A percentile compares a stretch with the other conserved stretches of the same genome.
These are phyloP conservation scores for Picathartes gymnocephalus DNA, from an alignment of 2,113 vertebrate genomes.

Conservation along the genomic window DNA sequence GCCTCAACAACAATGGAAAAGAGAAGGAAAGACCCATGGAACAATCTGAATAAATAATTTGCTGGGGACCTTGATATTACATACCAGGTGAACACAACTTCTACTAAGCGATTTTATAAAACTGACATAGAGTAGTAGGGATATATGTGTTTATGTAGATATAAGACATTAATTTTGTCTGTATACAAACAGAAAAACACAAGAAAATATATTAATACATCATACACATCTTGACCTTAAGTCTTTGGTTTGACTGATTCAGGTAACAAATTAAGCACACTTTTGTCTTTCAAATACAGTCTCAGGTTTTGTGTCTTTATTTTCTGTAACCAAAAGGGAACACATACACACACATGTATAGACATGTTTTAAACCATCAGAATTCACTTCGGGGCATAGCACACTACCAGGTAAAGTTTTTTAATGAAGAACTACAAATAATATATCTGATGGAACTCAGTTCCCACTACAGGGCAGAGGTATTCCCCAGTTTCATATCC, in stretches of 20 bases:
- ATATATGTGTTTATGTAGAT: neutral
- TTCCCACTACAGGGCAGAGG: neutral
- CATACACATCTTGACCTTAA: neutral
- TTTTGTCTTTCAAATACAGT: neutral
- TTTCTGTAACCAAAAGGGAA: neutral
- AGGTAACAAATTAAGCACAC: neutral
- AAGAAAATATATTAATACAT: neutral
- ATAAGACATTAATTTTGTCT: neutral
- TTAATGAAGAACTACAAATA: neutral
- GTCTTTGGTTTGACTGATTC: neutral
- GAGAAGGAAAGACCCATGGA: neutral
- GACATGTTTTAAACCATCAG: neutral
- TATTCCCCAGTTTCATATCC: neutral
- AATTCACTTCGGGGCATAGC: neutral
- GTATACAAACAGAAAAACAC: neutral
- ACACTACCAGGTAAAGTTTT: neutral
- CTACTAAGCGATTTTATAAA: neutral
- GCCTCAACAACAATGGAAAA: neutral
- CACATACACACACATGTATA: neutral
- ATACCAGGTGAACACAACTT: neutral
- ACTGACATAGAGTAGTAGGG: neutral
- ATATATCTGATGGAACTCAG: neutral
- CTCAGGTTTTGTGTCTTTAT: neutral
- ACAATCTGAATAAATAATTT: neutral
- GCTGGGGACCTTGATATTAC: neutral